Evolutionary conservation across 2,888 invertebrate species (phyloP).

Genomic region (Hemaris fuciformis): DNA sequence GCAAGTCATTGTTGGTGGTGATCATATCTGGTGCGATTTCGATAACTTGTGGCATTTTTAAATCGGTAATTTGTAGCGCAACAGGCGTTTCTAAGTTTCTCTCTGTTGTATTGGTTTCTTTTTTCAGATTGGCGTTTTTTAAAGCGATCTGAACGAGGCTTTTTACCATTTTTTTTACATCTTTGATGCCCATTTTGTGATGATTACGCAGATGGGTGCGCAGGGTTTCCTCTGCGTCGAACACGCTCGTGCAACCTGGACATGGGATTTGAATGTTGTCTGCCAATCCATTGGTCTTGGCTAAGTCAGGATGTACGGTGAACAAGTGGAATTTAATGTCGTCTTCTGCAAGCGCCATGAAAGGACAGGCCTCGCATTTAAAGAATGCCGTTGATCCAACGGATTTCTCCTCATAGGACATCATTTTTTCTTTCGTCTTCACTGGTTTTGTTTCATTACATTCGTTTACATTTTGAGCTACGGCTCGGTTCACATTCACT

Average conservation of each 20-base stretch:
- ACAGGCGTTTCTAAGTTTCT: conserved; percentile 29
- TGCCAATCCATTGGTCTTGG: conserved; percentile 77
- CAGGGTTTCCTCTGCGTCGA: conserved; percentile 83
- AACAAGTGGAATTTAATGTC: conserved; percentile 78
- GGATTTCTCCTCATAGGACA: conserved; percentile 75
- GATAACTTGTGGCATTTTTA: conserved; percentile 72
- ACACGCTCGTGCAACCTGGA: conserved; percentile 85
- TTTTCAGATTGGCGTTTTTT: conserved; percentile 70
- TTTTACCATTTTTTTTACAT: conserved; percentile 81
- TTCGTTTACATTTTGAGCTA: conserved; percentile 29
- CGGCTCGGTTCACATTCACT: conserved; percentile 45
- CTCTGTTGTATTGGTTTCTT: conserved; percentile 46
- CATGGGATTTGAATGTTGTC: conserved; percentile 82
- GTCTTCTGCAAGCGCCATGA: conserved; percentile 77
- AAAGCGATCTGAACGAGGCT: conserved; percentile 75
- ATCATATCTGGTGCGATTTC: conserved; percentile 69
- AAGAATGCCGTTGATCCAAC: conserved; percentile 76
- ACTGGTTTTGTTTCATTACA: conserved; percentile 40
- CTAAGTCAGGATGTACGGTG: conserved; percentile 68
- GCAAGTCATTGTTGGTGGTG: conserved; percentile 53
- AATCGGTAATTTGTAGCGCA: conserved; percentile 47
- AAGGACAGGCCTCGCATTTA: conserved; percentile 80
- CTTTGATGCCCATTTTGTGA: conserved; percentile 84
- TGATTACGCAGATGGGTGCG: conserved; percentile 85
- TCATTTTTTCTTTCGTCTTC: conserved; percentile 61